Percentiles rank a stretch among this genome's conserved stretches.
These are phyloP conservation scores for Pachyramphus minor DNA, from an alignment of 2,113 vertebrate species.

Conservation along the genomic window DNA sequence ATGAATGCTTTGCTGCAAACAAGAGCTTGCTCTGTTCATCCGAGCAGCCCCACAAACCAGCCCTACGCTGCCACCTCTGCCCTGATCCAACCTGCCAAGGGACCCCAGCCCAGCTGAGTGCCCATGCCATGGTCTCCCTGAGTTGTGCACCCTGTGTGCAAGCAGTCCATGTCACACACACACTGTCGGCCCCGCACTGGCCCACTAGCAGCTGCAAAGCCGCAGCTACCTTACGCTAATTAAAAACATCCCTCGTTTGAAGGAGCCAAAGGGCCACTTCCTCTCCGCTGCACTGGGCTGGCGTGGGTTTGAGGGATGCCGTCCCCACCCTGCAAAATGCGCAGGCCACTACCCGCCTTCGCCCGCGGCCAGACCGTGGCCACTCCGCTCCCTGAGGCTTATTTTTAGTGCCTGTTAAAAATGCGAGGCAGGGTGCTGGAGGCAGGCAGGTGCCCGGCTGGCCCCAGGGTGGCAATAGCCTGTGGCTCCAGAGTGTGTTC, in stretches of 20 bases:
- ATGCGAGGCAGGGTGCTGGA: not conserved
- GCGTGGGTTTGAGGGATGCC: not conserved
- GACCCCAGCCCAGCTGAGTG: rapidly evolving
- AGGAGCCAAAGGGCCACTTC: conserved; percentile 11
- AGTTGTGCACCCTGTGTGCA: rapidly evolving
- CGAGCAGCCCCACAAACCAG: not conserved
- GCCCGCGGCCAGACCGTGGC: not conserved
- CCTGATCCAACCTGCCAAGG: not conserved
- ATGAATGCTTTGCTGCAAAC: not conserved
- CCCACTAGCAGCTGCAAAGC: not conserved
- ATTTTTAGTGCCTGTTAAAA: conserved; percentile 11
- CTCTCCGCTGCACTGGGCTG: not conserved
- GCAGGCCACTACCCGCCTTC: not conserved
- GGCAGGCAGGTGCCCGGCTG: not conserved
- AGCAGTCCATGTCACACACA: rapidly evolving
- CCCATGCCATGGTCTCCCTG: rapidly evolving
- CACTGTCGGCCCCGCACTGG: rapidly evolving
- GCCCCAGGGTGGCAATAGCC: rapidly evolving
- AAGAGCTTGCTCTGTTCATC: not conserved
- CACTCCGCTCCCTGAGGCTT: not conserved
- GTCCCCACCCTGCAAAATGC: not conserved
- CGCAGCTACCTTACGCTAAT: not conserved
- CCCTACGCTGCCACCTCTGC: not conserved
- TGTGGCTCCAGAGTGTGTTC: rapidly evolving
- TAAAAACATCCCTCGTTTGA: conserved; percentile 18